Conservation (phyloP, 2,797 vertebrate genomes). For the Balearica regulorum region DNA sequence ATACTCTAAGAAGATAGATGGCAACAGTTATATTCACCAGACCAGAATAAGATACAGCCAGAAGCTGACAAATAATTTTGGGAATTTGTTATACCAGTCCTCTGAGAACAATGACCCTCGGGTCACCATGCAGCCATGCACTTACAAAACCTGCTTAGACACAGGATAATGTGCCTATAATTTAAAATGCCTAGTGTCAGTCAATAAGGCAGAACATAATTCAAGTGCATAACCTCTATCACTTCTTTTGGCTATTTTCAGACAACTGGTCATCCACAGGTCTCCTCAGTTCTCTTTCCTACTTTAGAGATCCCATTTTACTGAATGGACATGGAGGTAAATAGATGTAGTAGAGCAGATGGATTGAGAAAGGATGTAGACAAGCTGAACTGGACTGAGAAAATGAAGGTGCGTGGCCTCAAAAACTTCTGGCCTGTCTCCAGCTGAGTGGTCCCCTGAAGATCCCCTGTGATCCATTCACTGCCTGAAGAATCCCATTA, state of each 20-base stretch:
- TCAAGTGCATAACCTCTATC: background rate
- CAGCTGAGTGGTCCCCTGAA: background rate
- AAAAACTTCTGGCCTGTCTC: background rate
- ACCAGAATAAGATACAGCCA: background rate
- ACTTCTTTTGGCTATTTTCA: background rate
- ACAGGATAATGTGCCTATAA: background rate
- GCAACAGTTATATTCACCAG: background rate
- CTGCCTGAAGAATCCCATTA: background rate
- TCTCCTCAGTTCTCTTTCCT: background rate
- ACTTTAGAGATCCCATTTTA: background rate
- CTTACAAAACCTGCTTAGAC: background rate
- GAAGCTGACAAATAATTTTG: background rate
- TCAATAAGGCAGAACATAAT: background rate
- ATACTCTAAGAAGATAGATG: background rate
- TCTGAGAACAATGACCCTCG: background rate
- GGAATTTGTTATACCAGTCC: background rate
- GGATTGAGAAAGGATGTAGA: background rate
- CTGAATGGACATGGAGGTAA: background rate
- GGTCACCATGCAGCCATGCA: background rate
- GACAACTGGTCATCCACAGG: accelerated
- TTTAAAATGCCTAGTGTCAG: background rate
- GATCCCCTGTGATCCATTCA: background rate
- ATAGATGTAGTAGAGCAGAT: background rate
- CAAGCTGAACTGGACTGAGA: background rate
- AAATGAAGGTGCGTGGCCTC: background rate